Percentiles rank a stretch among this genome's conserved stretches.
Conservation (phyloP, 2,113 vertebrate genomes). For the human region DNA sequence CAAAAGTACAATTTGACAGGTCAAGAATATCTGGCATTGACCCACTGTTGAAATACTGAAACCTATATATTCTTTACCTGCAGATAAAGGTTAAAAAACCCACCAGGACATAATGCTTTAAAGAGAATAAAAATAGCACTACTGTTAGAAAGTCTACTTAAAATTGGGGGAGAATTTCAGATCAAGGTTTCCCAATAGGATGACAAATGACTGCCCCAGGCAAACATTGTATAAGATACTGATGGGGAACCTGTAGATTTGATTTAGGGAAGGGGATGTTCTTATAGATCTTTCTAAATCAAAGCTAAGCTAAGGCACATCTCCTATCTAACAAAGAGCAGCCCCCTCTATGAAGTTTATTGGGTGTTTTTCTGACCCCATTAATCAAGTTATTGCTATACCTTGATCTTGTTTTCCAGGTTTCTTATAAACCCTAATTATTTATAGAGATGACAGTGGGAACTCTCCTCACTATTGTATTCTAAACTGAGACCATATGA, state of each 20-base stretch:
- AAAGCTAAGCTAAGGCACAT: neutral
- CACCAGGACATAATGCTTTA: neutral
- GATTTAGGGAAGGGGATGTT: neutral
- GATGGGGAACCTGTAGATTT: neutral
- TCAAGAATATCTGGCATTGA: neutral
- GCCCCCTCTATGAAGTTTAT: neutral
- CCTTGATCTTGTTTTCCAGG: neutral
- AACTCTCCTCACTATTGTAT: neutral
- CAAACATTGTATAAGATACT: neutral
- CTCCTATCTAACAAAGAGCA: neutral
- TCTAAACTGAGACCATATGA: neutral
- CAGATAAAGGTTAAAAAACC: neutral
- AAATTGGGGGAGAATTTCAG: neutral
- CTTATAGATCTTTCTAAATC: neutral
- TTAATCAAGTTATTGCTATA: neutral
- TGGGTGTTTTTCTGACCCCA: neutral
- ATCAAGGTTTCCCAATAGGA: neutral
- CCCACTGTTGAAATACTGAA: neutral
- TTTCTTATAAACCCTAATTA: neutral
- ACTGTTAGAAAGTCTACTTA: neutral
- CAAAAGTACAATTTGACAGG: neutral
- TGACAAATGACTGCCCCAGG: neutral
- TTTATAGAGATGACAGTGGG: neutral
- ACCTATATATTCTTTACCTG: neutral
- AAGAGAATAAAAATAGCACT: neutral